A percentile compares a stretch with the other conserved stretches of the same genome.
Conservation (phyloP, 2,888 invertebrate genomes). For the Cheilosia urbana region DNA sequence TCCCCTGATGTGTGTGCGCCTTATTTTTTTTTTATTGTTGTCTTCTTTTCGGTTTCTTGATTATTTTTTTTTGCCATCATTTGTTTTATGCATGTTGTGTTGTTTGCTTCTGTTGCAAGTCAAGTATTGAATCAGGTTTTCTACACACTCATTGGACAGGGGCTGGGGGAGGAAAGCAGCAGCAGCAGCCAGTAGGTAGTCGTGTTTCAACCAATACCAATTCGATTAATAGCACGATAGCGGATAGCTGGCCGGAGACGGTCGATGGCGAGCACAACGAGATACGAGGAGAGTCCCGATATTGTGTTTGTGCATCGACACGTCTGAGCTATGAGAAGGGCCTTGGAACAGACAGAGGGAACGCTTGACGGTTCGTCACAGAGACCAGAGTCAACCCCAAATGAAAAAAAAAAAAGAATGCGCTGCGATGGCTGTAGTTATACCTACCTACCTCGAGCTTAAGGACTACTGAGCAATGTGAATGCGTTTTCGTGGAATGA, state of each 20-base stretch:
- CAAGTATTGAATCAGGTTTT: conserved; percentile 69
- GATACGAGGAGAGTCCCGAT: conserved; percentile 48
- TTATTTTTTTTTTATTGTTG: conserved; percentile 22
- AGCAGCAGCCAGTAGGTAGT: conserved; percentile 36
- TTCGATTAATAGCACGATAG: conserved; percentile 43
- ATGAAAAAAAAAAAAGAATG: not conserved
- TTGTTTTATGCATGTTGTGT: conserved; percentile 46
- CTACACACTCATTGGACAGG: conserved; percentile 65
- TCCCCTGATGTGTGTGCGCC: conserved; percentile 43
- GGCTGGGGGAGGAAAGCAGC: conserved; percentile 51
- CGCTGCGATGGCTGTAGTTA: not conserved
- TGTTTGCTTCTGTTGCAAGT: conserved; percentile 73
- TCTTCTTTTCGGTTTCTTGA: not conserved
- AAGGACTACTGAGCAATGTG: conserved; percentile 60
- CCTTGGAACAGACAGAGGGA: conserved; percentile 58
- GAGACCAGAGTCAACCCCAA: conserved; percentile 9
- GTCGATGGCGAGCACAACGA: conserved; percentile 9
- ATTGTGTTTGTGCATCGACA: conserved; percentile 55
- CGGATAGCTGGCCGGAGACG: not conserved
- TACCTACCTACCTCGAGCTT: conserved; percentile 21
- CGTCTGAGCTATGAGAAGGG: conserved; percentile 59
- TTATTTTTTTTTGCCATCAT: conserved; percentile 31
- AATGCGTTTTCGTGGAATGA: conserved; percentile 65
- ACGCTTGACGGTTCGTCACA: conserved; percentile 35
- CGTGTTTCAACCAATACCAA: conserved; percentile 74